Base-by-base conservation (phyloP, 2,113 vertebrate genomes). In the Myiopsitta monachus region DNA sequence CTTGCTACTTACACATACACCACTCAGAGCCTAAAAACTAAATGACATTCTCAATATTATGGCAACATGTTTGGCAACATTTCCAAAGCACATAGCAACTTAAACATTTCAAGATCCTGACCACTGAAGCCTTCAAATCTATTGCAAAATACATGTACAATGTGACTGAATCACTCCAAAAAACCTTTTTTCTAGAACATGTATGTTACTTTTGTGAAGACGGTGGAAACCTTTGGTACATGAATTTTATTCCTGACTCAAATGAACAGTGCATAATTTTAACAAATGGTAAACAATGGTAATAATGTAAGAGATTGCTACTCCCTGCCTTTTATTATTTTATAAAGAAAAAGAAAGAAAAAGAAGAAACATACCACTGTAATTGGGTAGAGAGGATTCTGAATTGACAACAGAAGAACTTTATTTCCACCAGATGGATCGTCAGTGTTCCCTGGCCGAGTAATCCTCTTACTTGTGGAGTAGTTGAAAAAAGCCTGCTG, bases 401-500 rank as follows among this genome's bases (percentile, higher is more conserved):
- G 99, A 94, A 99, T 98, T 19, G 99, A 99, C 44, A 99, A 95
- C 36, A 99, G 97, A 75, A 99, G 98, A 55, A 99, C 99, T 96
- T 99, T 99, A 97, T 99, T 99, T 61, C 98, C 98, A 67, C 99
- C 98, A 44, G 98, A 98, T 3, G 99, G 99, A 94, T 99, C 98
- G 64, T 99, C 99, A 3, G 98, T 98, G 84, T 99, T 99, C 91
- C 98, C 99, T 33, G 99, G 99, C 18, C 99, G 98, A 54, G 98
- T 99, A 97, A 99, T 99, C 77, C 99, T 98, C 97, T 99, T 99
- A 96, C 99, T 99, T 79, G 99, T 99, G 73, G 99, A 99, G 95
- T 99, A 99, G 98, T 99, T 99, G 97, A 99, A 99, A 95, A 99
- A 99, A 74, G 98, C 99, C 80, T 98, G 99, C 75, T 99, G 99